A percentile compares a stretch with the other conserved stretches of the same genome.
phyloP scores from a whole-genome alignment of 2,113 vertebrate genomes.

The Actenoides hombroni region DNA sequence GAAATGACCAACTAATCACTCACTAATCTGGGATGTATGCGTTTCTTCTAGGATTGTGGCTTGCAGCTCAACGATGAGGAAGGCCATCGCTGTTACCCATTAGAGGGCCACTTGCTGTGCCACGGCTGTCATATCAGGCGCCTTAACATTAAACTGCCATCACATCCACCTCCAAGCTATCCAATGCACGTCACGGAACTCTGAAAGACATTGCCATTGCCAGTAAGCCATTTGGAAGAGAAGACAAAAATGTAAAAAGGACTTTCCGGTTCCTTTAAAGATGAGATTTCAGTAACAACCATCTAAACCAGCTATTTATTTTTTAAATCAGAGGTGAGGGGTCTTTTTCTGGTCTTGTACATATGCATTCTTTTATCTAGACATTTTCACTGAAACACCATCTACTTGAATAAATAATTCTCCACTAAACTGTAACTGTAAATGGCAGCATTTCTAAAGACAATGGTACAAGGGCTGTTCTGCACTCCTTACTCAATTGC shows the following conservation, averaged over 20 bases:
- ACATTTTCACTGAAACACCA: constrained; percentile 1
- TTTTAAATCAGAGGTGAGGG: constrained; percentile 51
- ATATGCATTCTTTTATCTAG: neutral
- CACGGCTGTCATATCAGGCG: constrained; percentile 92
- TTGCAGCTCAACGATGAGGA: constrained; percentile 96
- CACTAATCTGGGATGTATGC: neutral
- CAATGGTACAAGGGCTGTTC: constrained; percentile 22
- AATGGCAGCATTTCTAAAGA: neutral
- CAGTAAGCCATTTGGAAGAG: neutral
- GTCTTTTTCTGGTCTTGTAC: constrained; percentile 36
- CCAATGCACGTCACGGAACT: constrained; percentile 94
- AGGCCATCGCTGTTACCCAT: constrained; percentile 93
- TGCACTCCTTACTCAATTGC: neutral
- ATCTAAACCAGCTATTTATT: constrained; percentile 62
- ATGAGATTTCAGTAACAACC: constrained; percentile 29
- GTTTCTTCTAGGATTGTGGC: constrained; percentile 84
- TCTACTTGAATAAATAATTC: constrained; percentile 58
- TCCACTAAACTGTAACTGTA: constrained; percentile 24
- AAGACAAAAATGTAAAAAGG: neutral
- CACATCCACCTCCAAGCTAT: constrained; percentile 80
- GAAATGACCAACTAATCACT: neutral
- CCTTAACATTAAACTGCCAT: constrained; percentile 77
- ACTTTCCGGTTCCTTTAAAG: neutral
- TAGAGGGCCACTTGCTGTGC: constrained; percentile 93
- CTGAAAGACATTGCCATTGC: constrained; percentile 68